Percentiles rank a stretch among this genome's conserved stretches.
These are phyloP conservation scores for Arctopsyche grandis DNA, from an alignment of 1,140 invertebrate species.

Conservation along the genomic window DNA sequence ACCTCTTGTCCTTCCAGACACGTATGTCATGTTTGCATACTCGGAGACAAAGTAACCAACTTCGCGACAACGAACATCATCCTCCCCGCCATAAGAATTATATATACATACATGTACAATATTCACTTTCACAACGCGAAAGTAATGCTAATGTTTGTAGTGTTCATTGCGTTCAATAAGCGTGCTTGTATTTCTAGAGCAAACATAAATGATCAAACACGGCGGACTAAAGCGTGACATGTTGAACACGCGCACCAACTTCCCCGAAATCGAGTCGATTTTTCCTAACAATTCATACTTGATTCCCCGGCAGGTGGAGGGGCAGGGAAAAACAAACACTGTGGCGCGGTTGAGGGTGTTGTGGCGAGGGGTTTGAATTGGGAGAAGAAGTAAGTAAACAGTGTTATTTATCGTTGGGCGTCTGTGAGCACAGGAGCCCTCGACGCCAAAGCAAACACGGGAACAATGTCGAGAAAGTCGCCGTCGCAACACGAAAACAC, in stretches of 20 bases:
- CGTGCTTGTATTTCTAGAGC: too few relatives aligned
- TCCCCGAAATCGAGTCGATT: not conserved
- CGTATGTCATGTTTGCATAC: constrained; percentile 24
- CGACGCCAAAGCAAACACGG: constrained; percentile 25
- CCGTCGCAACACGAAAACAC: constrained; percentile 14
- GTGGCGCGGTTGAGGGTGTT: not conserved
- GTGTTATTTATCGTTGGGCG: constrained; percentile 48
- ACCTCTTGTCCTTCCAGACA: not conserved
- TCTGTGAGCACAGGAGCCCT: constrained; percentile 27
- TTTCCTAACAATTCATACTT: not conserved
- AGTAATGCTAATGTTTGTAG: too few relatives aligned
- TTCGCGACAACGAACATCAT: too few relatives aligned
- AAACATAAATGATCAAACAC: not conserved
- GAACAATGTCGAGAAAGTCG: constrained; percentile 32
- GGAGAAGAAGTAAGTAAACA: constrained; percentile 35
- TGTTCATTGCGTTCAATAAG: too few relatives aligned
- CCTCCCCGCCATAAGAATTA: too few relatives aligned
- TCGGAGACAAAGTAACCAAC: not conserved
- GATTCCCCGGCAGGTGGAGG: not conserved
- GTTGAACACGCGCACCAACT: too few relatives aligned
- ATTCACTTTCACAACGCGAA: too few relatives aligned
- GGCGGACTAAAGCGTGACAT: not conserved
- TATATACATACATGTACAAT: too few relatives aligned
- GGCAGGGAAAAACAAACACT: not conserved
- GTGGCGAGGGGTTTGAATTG: not conserved